Conservation (phyloP, 2,888 invertebrate species). For the Zaprionus lineosus region DNA sequence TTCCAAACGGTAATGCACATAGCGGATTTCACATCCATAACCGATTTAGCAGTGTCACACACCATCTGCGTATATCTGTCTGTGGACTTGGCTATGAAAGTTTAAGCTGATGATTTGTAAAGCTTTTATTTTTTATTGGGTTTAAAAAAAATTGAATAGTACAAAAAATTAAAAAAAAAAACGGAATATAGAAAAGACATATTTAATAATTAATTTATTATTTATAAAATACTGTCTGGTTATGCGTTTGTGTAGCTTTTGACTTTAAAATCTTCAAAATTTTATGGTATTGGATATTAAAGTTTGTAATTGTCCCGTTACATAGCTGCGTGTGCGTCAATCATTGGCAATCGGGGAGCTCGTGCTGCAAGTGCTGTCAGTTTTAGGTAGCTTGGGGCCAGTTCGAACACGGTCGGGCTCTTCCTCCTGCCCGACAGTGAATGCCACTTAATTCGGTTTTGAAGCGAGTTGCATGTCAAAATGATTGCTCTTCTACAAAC, state of each 20-base stretch:
- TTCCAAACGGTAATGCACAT: neutral
- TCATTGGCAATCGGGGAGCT: constrained; percentile 54
- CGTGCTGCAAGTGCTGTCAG: neutral
- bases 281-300: neutral
- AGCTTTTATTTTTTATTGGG: too few species aligned
- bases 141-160: too few species aligned
- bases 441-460: constrained; percentile 81
- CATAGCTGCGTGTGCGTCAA: constrained; percentile 63
- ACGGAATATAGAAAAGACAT: too few species aligned
- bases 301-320: constrained; percentile 21
- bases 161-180: too few species aligned
- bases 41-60: neutral
- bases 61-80: neutral
- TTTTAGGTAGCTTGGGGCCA: neutral
- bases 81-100: neutral
- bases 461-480: constrained; percentile 81
- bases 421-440: constrained; percentile 68
- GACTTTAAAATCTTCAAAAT: too few species aligned
- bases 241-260: too few species aligned
- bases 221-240: too few species aligned
- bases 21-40: neutral
- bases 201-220: too few species aligned
- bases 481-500: constrained; percentile 83
- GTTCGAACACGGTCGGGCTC: constrained; percentile 8
- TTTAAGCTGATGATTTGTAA: neutral